phyloP scores from a whole-genome alignment of 2,888 invertebrate species.

The Apotomis betuletana region DNA sequence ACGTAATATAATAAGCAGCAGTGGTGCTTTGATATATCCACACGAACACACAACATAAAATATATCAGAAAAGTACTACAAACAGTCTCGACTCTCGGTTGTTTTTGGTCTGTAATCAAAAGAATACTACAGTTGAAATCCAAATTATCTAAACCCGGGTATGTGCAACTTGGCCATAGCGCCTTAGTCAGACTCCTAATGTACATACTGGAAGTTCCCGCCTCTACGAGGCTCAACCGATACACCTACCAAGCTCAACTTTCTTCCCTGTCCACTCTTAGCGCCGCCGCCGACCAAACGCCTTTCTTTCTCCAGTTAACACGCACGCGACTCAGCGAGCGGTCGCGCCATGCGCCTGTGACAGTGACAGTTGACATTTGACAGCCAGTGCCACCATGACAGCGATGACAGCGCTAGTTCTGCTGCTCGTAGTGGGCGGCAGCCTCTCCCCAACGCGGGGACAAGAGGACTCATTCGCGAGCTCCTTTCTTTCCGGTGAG shows the following conservation, averaged over 20 bases:
- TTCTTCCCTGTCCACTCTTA: slow-evolving; percentile 41
- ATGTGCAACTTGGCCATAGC: too few species aligned
- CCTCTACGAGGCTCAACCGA: slow-evolving; percentile 15
- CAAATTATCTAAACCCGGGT: too few species aligned
- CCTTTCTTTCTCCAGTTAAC: slow-evolving; percentile 71
- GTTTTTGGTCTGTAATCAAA: too few species aligned
- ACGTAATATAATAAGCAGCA: too few species aligned
- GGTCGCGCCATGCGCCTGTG: slow-evolving; percentile 56
- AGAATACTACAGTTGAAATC: too few species aligned
- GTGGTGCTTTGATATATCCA: too few species aligned
- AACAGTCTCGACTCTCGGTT: too few species aligned
- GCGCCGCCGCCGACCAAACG: slow-evolving; percentile 54
- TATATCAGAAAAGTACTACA: too few species aligned
- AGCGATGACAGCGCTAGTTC: slow-evolving; percentile 56
- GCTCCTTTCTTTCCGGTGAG: slow-evolving; percentile 92
- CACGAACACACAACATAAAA: too few species aligned
- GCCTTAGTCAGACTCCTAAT: too few species aligned
- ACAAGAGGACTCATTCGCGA: slow-evolving; percentile 91
- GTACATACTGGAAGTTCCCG: too few species aligned
- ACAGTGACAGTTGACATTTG: slow-evolving; percentile 49
- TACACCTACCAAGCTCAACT: slow-evolving; percentile 19
- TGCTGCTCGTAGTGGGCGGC: slow-evolving; percentile 51
- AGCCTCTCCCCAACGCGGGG: slow-evolving; percentile 55
- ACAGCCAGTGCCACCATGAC: slow-evolving; percentile 61
- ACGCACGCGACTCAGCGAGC: slow-evolving; percentile 47